Percentiles rank a stretch among this genome's conserved stretches.
Conservation (phyloP, 37 sponge, comb jelly and placozoan genomes). For the Spongilla lacustris region DNA sequence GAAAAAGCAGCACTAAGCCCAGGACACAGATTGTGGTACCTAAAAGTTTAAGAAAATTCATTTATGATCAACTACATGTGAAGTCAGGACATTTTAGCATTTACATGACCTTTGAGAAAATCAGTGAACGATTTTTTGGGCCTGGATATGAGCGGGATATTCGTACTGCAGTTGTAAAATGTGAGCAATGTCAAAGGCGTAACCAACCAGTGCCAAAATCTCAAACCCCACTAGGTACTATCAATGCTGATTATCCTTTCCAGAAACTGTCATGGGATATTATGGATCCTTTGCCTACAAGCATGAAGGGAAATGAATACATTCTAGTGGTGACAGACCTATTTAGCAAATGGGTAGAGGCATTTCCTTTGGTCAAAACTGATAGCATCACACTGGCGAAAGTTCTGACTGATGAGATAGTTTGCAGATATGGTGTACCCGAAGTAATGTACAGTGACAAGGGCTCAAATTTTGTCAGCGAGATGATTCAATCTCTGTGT, state of each 20-base stretch:
- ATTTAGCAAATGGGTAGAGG: constrained; percentile 18
- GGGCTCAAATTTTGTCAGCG: constrained; percentile 31
- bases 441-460: constrained; percentile 33
- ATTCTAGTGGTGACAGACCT: constrained; percentile 4
- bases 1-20: too few species aligned
- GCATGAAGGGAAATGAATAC: neutral
- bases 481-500: constrained; percentile 11
- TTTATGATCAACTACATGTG: too few species aligned
- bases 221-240: constrained; percentile 20
- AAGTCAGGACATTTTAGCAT: too few species aligned
- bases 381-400: constrained; percentile 30
- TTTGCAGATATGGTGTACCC: constrained; percentile 38
- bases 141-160: too few species aligned
- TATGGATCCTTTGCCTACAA: constrained; percentile 28
- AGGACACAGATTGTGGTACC: too few species aligned
- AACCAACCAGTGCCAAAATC: constrained; percentile 4
- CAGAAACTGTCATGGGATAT: constrained; percentile 36
- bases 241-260: constrained; percentile 13
- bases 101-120: too few species aligned
- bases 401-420: constrained; percentile 29
- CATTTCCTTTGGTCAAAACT: constrained; percentile 17
- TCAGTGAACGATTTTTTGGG: too few species aligned
- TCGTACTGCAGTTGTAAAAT: constrained; percentile 5
- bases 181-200: constrained; percentile 16
- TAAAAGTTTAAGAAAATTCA: too few species aligned